Conservation (phyloP, 2,113 vertebrate species). For the Romanogobio albipinnatus region DNA sequence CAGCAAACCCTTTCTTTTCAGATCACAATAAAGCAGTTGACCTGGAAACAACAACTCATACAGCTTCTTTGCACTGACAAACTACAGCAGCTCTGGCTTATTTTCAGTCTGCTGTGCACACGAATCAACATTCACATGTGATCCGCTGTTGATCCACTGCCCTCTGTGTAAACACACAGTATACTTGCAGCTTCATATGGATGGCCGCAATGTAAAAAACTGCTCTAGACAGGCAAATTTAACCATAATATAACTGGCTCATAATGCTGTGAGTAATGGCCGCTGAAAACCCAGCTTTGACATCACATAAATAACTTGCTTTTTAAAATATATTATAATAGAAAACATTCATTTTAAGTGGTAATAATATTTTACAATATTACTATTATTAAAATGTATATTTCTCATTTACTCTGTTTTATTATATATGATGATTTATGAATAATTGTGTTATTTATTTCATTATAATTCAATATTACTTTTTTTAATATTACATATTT, state of each 20-base stretch:
- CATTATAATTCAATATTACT: no score
- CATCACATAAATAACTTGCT: neutral
- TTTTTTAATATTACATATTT: no score
- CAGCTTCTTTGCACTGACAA: neutral
- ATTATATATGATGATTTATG: no score
- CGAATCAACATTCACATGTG: neutral
- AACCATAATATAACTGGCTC: neutral
- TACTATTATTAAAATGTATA: no score
- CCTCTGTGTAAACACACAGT: neutral
- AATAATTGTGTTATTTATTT: no score
- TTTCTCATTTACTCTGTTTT: no score
- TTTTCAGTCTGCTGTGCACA: neutral
- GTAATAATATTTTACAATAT: no score
- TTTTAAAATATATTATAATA: no score
- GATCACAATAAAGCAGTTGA: conserved; percentile 8
- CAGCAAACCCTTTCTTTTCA: neutral
- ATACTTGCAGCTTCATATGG: neutral
- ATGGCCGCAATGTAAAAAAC: neutral
- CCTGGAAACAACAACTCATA: neutral
- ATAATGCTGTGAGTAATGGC: neutral
- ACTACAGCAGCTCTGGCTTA: conserved; percentile 4
- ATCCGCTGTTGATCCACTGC: conserved; percentile 9
- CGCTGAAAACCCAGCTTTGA: neutral
- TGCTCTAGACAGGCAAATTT: neutral
- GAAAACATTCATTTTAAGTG: no score